These are phyloP conservation scores for Phoeniculus purpureus DNA, from an alignment of 2,797 vertebrate species.

Conservation along the genomic window DNA sequence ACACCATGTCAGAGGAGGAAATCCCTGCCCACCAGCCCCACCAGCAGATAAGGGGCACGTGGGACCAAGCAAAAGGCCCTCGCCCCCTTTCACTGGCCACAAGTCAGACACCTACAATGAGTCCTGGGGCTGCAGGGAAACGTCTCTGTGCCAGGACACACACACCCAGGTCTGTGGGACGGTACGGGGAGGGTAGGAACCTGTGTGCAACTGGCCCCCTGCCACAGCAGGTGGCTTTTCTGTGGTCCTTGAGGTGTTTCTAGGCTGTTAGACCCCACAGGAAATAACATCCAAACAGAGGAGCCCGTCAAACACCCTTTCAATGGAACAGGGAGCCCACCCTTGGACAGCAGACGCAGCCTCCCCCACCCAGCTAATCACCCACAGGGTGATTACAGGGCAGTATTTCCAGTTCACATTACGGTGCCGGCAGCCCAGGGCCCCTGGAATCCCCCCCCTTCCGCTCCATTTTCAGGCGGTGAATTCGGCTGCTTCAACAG, in stretches of 20 bases:
- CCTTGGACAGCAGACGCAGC: not conserved
- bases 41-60: not conserved
- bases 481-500: not conserved
- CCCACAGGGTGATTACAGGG: not conserved
- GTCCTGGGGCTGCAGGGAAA: not conserved
- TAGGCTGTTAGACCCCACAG: not conserved
- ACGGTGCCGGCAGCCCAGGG: not conserved
- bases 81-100: not conserved
- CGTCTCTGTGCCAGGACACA: accelerated
- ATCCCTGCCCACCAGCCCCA: not conserved
- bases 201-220: accelerated
- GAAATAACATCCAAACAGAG: not conserved
- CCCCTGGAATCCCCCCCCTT: not conserved
- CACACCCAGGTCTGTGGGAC: accelerated
- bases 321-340: not conserved
- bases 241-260: not conserved
- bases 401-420: not conserved
- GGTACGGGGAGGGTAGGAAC: not conserved
- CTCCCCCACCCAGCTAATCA: not conserved
- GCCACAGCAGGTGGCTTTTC: not conserved
- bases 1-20: not conserved
- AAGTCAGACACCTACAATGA: accelerated
- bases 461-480: not conserved
- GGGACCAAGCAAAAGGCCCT: not conserved
- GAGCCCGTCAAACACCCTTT: not conserved